Conservation (phyloP, 2,797 vertebrate genomes). For the Siniperca scherzeri region DNA sequence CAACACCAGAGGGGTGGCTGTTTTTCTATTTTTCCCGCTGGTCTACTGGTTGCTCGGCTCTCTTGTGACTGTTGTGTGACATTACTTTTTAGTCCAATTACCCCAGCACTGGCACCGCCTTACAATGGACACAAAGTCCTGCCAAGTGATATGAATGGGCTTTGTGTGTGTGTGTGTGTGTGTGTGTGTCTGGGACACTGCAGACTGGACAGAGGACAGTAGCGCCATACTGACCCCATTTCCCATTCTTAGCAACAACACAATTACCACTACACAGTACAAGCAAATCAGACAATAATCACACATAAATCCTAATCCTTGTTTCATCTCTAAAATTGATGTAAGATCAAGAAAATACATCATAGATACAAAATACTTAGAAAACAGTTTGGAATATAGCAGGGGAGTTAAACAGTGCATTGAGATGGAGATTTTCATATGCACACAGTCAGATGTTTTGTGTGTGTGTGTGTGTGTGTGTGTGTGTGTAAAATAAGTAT, state of each 20-base stretch:
- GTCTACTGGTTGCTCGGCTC: slow-evolving; percentile 46
- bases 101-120: slow-evolving; percentile 61
- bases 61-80: slow-evolving; percentile 69
- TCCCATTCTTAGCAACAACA: slow-evolving; percentile 70
- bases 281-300: slow-evolving; percentile 72
- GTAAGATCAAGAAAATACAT: slow-evolving; percentile 34
- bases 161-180: slow-evolving; percentile 58
- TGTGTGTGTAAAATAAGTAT: background rate
- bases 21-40: slow-evolving; percentile 41
- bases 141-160: slow-evolving; percentile 82
- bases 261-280: slow-evolving; percentile 58
- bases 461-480: background rate
- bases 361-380: slow-evolving; percentile 14
- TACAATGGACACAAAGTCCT: slow-evolving; percentile 72
- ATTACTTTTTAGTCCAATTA: slow-evolving; percentile 80
- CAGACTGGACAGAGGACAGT: slow-evolving; percentile 74
- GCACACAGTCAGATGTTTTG: background rate
- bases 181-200: slow-evolving; percentile 65
- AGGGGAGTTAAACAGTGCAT: background rate
- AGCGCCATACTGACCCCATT: slow-evolving; percentile 82
- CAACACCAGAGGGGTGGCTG: slow-evolving; percentile 25
- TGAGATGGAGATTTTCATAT: background rate
- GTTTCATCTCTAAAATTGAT: slow-evolving; percentile 56
- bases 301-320: slow-evolving; percentile 69
- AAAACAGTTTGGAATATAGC: slow-evolving; percentile 19